A percentile compares a stretch with the other conserved stretches of the same genome.
phyloP scores from a whole-genome alignment of 1,140 invertebrate genomes.

The Adoxophyes honmai region DNA sequence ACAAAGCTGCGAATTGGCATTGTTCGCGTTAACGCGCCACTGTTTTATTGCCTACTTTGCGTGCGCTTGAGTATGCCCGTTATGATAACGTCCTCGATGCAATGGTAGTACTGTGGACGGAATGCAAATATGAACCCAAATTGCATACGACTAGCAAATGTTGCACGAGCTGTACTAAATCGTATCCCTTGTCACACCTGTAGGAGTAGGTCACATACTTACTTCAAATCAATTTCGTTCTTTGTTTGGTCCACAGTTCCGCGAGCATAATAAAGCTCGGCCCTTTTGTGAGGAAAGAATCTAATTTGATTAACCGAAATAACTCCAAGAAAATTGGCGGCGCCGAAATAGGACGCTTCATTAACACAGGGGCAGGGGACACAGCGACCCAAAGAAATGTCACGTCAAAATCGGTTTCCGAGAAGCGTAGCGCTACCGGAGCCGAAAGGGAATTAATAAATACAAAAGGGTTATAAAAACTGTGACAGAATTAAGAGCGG shows the following conservation, averaged over 20 bases:
- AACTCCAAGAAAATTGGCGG: conserved; percentile 36
- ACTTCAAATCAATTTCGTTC: too few species aligned
- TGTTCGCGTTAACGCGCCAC: conserved; percentile 38
- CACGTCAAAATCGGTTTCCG: conserved; percentile 64
- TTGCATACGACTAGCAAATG: too few species aligned
- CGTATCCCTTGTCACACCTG: too few species aligned
- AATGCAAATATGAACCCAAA: neutral
- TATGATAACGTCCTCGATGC: conserved; percentile 8
- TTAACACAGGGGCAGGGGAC: conserved; percentile 52
- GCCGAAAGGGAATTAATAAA: conserved; percentile 71
- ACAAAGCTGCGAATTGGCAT: conserved; percentile 44
- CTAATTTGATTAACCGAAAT: conserved; percentile 34
- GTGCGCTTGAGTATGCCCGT: conserved; percentile 7
- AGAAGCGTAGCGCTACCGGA: conserved; percentile 72
- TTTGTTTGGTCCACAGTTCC: too few species aligned
- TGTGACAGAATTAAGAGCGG: conserved; percentile 74
- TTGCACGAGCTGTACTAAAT: too few species aligned
- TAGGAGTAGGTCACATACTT: too few species aligned
- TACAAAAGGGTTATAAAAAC: conserved; percentile 74
- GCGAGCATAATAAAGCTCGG: neutral
- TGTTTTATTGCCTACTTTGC: conserved; percentile 47
- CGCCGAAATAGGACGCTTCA: conserved; percentile 64
- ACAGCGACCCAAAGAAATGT: conserved; percentile 60
- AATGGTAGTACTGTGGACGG: neutral
- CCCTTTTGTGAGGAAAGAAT: neutral